Base-by-base conservation (phyloP, 2,888 invertebrate genomes). In the Dyspetes luteomarginatus region DNA sequence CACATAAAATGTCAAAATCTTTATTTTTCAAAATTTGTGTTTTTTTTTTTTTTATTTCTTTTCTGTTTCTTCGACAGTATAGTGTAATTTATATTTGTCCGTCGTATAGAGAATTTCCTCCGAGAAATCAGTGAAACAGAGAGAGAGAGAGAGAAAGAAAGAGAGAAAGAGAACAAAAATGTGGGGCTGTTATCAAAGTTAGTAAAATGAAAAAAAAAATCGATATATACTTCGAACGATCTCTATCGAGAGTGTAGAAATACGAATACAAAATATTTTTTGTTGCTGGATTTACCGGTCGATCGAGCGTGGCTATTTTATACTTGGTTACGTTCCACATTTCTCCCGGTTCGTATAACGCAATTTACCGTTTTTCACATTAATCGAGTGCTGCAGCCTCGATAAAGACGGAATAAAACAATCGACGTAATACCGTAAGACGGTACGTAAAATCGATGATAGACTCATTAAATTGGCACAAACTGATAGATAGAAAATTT, bases 341-440 rank as follows among this genome's bases (percentile, higher is more conserved):
- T 36, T n/a, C 24, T 45, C 62, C 62, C 41, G 62, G 9, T 17
- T 72, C 50, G 52, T 62, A 52, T 4, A 64, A 45, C 68, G 45
- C 36, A 72, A 56, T 73, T 24, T 73, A 81, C 77, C 81, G 81
- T 81, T 81, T 43, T 73, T 65, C 68, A 17, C 26, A 71, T 73
- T 56, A 73, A 69, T 50, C 60, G 55, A 45, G 55, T n/a, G n/a
- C n/a, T n/a, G 43, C n/a, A 62, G 55, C 9, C 52, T 28, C 12
- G 28, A 28, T 3, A 7, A 28, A 56, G 30, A 56, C n/a, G 19
- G 50, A 5, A 17, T 15, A 5, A 17, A 50, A 50, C 30, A n/a
- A 30, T 30, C 7, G 30, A 30, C 30, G n/a, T n/a, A 17, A 45
- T 45, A 45, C 45, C 45, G 45, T 45, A 45, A 45, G 45, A 15